phyloP scores from a whole-genome alignment of 2,113 vertebrate species.

The Nasalis larvatus region DNA sequence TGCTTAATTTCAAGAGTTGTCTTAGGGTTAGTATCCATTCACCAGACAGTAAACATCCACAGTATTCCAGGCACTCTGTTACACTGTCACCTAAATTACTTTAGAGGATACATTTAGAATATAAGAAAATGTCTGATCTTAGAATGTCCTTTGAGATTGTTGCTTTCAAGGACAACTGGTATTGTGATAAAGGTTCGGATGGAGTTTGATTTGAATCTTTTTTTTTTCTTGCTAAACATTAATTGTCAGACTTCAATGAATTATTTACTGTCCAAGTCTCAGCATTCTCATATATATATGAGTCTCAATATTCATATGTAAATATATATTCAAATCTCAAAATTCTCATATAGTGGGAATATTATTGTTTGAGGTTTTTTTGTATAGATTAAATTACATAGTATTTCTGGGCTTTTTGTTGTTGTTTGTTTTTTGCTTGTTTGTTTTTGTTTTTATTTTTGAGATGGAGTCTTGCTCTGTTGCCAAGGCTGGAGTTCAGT shows the following conservation, averaged over 20 bases:
- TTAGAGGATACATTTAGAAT: neutral
- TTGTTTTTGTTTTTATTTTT: no score
- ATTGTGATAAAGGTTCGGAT: neutral
- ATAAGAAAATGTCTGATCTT: neutral
- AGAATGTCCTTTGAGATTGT: neutral
- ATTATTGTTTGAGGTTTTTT: neutral
- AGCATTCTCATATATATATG: neutral
- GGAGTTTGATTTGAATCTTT: neutral
- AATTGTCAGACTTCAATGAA: neutral
- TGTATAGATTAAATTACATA: neutral
- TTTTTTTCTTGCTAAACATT: conserved; percentile 12
- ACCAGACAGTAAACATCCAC: neutral
- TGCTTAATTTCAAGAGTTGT: neutral
- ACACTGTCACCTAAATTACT: neutral
- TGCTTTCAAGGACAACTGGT: neutral
- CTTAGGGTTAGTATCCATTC: neutral
- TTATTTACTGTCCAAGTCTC: neutral
- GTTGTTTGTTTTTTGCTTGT: no score
- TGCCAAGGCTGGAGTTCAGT: no score
- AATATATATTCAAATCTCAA: no score
- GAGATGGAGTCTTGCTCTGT: no score
- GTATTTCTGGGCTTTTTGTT: no score
- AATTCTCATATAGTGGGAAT: no score
- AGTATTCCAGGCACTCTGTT: no score
- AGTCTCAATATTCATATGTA: no score